Evolutionary conservation across 2,797 vertebrate genomes (phyloP).

Genomic region (Megalops cyprinoides): DNA sequence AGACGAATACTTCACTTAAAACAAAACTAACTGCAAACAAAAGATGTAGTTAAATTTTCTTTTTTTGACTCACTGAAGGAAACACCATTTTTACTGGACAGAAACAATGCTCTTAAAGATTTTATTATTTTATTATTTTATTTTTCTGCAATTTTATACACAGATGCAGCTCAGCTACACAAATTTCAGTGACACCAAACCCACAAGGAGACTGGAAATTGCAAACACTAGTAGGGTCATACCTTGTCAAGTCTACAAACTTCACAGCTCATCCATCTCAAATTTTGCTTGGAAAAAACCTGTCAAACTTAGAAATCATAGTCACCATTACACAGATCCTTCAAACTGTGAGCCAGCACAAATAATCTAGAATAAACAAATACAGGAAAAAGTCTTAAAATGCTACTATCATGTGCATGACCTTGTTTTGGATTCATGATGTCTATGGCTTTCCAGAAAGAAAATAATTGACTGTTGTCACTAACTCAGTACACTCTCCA

Average conservation of each 20-base stretch:
- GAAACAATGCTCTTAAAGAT: neutral
- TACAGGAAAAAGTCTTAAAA: no score
- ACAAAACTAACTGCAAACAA: neutral
- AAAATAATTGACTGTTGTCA: no score
- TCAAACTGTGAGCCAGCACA: no score
- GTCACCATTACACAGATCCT: no score
- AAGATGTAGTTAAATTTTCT: neutral
- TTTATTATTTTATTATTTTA: no score
- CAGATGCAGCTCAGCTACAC: neutral
- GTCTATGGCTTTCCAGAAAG: no score
- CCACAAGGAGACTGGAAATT: neutral
- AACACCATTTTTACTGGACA: neutral
- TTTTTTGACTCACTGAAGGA: neutral
- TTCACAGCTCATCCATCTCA: neutral
- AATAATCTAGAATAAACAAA: no score
- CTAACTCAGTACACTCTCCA: no score
- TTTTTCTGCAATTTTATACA: neutral
- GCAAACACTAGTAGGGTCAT: neutral
- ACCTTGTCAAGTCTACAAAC: slow-evolving; percentile 1
- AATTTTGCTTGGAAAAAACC: neutral
- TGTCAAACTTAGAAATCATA: no score
- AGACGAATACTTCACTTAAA: neutral
- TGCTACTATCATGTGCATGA: no score
- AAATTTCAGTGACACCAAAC: neutral
- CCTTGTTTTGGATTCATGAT: no score